Evolutionary conservation across 2,888 invertebrate genomes (phyloP).

Genomic region (Patella ulyssiponensis): DNA sequence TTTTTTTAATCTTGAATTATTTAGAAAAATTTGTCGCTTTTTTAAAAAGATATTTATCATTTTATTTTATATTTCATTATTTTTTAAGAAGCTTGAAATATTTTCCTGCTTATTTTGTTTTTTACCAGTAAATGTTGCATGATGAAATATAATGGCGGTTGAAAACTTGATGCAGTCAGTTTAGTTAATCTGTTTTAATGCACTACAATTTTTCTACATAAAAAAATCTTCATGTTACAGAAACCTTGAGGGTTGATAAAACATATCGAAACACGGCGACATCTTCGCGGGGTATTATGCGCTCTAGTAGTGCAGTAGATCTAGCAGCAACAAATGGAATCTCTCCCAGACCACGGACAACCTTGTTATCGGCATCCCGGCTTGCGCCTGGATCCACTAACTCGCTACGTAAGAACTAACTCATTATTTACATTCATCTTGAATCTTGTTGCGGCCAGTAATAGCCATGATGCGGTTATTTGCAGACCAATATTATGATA

Average conservation of each 20-base stretch:
- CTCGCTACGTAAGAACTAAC: slow-evolving; percentile 72
- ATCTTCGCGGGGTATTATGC: slow-evolving; percentile 53
- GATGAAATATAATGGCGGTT: neutral
- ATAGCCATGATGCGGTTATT: no score
- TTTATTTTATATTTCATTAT: slow-evolving; percentile 2
- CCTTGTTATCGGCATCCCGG: slow-evolving; percentile 76
- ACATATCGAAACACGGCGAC: neutral
- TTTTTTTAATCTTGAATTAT: no score
- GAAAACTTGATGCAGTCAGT: neutral
- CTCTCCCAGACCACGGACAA: slow-evolving; percentile 44
- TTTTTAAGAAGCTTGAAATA: neutral
- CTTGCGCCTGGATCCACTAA: slow-evolving; percentile 72
- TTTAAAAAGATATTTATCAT: neutral
- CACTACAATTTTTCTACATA: neutral
- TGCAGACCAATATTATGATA: no score
- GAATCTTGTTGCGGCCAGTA: no score
- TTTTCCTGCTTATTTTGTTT: neutral
- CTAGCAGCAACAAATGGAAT: slow-evolving; percentile 71
- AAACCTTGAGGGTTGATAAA: neutral
- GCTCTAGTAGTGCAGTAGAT: slow-evolving; percentile 95
- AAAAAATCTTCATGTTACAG: neutral
- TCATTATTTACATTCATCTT: no score
- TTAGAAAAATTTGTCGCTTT: neutral
- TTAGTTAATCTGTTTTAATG: neutral
- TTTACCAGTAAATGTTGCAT: neutral